Conservation (phyloP, 2,888 invertebrate species). For the Melanotus villosus region DNA sequence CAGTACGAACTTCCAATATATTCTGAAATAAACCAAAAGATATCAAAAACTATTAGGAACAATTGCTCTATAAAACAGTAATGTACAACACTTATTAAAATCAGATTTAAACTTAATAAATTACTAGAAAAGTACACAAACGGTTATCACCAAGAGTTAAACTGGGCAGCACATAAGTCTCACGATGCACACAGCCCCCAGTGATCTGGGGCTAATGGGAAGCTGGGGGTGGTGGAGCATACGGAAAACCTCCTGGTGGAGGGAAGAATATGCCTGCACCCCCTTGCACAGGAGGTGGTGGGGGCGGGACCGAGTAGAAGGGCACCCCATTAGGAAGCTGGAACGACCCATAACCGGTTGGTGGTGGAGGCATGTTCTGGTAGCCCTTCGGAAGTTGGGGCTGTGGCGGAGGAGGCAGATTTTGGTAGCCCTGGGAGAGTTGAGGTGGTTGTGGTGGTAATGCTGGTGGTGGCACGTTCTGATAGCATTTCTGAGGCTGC, state of each 20-base stretch:
- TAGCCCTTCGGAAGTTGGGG: conserved; percentile 52
- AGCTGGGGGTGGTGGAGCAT: conserved; percentile 63
- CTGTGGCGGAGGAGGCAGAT: conserved; percentile 52
- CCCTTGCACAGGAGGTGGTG: conserved; percentile 60
- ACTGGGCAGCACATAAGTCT: conserved; percentile 29
- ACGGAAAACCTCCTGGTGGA: conserved; percentile 58
- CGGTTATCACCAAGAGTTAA: conserved; percentile 38
- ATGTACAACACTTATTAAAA: too few species aligned
- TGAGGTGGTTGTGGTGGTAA: conserved; percentile 63
- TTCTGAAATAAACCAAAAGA: conserved; percentile 30
- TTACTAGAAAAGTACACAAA: conserved; percentile 21
- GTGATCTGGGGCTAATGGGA: conserved; percentile 55
- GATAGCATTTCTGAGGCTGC: conserved; percentile 52
- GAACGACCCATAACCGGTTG: conserved; percentile 57
- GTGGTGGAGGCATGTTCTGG: conserved; percentile 57
- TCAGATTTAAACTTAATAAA: conserved; percentile 2
- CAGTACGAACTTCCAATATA: conserved; percentile 34
- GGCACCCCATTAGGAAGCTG: conserved; percentile 62
- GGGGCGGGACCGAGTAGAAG: conserved; percentile 64
- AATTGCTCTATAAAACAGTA: not conserved
- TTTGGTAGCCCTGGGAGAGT: conserved; percentile 62
- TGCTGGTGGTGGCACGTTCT: conserved; percentile 55
- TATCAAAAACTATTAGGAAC: not conserved
- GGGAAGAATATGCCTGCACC: conserved; percentile 53
- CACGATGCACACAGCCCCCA: conserved; percentile 34